Base-by-base conservation (phyloP, 2,113 vertebrate species). In the Hypomesus transpacificus region DNA sequence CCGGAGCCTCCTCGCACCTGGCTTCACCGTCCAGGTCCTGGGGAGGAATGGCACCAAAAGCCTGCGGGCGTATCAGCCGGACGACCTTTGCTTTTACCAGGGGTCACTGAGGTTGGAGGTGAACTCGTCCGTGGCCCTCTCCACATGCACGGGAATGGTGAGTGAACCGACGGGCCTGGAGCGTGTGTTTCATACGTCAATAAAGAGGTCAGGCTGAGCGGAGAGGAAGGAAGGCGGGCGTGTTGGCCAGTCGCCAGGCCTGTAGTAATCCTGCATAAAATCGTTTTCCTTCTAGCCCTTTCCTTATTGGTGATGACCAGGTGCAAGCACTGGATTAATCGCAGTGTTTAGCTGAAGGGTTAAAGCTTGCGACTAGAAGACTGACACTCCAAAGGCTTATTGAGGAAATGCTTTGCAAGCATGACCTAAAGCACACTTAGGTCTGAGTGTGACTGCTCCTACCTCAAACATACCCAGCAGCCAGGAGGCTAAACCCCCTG, bases 121-220 rank as follows among this genome's bases (percentile, higher is more conserved):
- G 76, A 94, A 93, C 71, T 94, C 95, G 51, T 90, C 93, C 0
- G 95, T 96, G 87, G 95, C 95, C 20, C 88, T 96, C 72, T 94
- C 95, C 3, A 96, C 94, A 74, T 96, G 95, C 82, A 82, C 75
- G 69, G 95, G 95, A 57, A 89, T 96, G 95, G 95, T 96, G 91
- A 96, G 95, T 92, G 53, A 20, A 11, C 58, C 22, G 54, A 56
- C 21, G 57, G 61, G 59, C 18, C 21, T 18, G 20, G 21, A 63
- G 54, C 39, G n/a, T 26, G 17, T 8, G 52, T 14, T 28, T 34
- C 14, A 26, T 20, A 34, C 39, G 18, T 59, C 22, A 46, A 63
- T 50, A 53, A 26, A 52, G 17, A 74, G 16, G 28, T 90, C 75
- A 77, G 70, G 80, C 79, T 66, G 50, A 64, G 74, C 73, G 59